Evolutionary conservation across 2,888 invertebrate genomes (phyloP), one percentile per base, ranked within the genome.

Genomic region (Trachelus stipa): DNA sequence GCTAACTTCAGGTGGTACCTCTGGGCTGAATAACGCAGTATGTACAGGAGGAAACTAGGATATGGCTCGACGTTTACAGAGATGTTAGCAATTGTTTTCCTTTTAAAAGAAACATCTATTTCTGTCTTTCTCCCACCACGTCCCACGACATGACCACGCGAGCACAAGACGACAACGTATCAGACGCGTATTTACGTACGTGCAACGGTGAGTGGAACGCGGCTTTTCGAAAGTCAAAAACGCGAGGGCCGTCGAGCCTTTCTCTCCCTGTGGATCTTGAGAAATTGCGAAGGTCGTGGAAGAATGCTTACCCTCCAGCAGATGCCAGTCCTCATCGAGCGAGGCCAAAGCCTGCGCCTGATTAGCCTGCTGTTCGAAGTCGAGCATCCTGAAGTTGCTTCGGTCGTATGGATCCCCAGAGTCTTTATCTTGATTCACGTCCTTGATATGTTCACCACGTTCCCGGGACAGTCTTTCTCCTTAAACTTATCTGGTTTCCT

Each of bases 361-460:
- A 86, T 88, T 88, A 81, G 88, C 85, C 80, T 88, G 88, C 84
- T 88, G 88, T 87, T 88, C 88, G 77, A 87, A 88, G 84, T 88
- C 88, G 85, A 88, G 87, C 88, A 88, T 88, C 82, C 84, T 82
- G 80, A 71, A 56, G 56, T 56, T 23, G 56, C 23, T 23, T 9
- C 56, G 74, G 77, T 77, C 34, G 73, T 73, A 73, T 73, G 33
- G 73, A 34, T 68, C 73, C 73, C 68, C 69, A 68, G 35, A 77
- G 69, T 73, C 35, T 73, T 73, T 77, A 35, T 73, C 73, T 77
- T 77, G 33, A 56, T 68, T 40, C 56, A 23, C 56, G 56, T 15
- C 23, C 23, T 56, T 23, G 23, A 56, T 37, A 15, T 37, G 37
- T 15, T 37, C 37, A 56, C 56, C 56, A 37, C 37, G 23, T 56